These are phyloP conservation scores for Triplophysa rosa DNA, from an alignment of 2,113 vertebrate species.

Conservation along the genomic window DNA sequence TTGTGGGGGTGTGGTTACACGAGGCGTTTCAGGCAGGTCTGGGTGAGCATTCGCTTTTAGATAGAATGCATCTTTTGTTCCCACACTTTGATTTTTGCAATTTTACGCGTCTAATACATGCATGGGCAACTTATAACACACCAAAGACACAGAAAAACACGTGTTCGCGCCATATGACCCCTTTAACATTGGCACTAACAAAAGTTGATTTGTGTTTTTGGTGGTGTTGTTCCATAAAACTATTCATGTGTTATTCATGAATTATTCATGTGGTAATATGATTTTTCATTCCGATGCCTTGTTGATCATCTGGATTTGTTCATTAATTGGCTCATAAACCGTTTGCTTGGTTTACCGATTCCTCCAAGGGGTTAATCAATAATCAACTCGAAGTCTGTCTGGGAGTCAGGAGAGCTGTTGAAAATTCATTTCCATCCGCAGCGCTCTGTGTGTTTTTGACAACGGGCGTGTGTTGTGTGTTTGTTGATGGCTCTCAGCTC, in stretches of 20 bases:
- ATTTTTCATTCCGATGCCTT: constrained; percentile 59
- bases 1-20: no score
- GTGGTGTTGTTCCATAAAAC: constrained; percentile 60
- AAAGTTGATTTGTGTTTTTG: no score
- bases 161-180: no score
- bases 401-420: background rate
- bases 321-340: constrained; percentile 63
- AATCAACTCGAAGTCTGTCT: constrained; percentile 38
- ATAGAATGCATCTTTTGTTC: no score
- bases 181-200: no score
- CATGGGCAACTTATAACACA: no score
- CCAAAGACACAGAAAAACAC: no score
- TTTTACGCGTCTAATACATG: no score
- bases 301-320: constrained; percentile 60
- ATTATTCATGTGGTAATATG: constrained; percentile 32
- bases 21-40: no score
- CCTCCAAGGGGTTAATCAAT: constrained; percentile 12
- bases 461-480: constrained; percentile 15
- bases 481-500: constrained; percentile 71
- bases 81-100: no score
- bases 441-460: constrained; percentile 8
- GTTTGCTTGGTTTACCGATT: constrained; percentile 57
- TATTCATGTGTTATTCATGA: no score
- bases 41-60: no score
- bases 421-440: constrained; percentile 44